Evolutionary conservation across 2,797 vertebrate species (phyloP), one percentile per base, ranked within the genome.

Genomic region (Bryconaethiops microstoma): DNA sequence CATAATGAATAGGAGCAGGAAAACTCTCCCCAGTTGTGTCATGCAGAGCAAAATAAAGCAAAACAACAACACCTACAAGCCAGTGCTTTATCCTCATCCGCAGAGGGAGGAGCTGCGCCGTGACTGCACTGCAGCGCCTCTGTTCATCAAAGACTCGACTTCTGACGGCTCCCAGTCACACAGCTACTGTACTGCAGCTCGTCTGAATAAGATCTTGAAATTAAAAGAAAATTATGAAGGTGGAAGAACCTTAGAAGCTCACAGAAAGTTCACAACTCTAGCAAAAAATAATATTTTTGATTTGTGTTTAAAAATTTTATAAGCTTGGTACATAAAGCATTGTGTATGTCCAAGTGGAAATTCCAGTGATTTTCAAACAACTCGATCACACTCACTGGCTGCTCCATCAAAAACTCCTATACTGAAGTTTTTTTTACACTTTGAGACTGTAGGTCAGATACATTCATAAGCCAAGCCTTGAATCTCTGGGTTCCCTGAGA

Each of bases 1-100:
- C 69, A 70, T 75, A 80, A 82, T 80, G 77, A 82, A 80, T 74
- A 78, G 78, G 59, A 83, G 77, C 76, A 67, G 48, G 59, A 80
- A 76, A 62, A 74, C 74, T 76, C 74, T 75, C 25, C 54, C 39
- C 40, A 71, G 76, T 82, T 67, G 74, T 77, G 68, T 76, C 77
- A 63, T 59, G 72, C 73, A 71, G 64, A 63, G 68, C 60, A 80
- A 35, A 48, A 64, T 67, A 84, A 62, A 60, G 35, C 60, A 68
- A 42, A 65, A n/a, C 50, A 72, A 21, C 21, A 45, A 25, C 48
- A 48, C 65, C 68, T 68, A 14, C 8, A 50, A 74, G 21, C 21
- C 35, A 23, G 12, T 13, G 21, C 39, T 64, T 83, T 71, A 70
- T 71, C 74, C 73, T 25, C 10, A 45, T 42, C 21, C 35, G 23